Percentiles rank a stretch among this genome's conserved stretches.
These are phyloP conservation scores for Ceramica pisi DNA, from an alignment of 2,888 invertebrate genomes.

Conservation along the genomic window DNA sequence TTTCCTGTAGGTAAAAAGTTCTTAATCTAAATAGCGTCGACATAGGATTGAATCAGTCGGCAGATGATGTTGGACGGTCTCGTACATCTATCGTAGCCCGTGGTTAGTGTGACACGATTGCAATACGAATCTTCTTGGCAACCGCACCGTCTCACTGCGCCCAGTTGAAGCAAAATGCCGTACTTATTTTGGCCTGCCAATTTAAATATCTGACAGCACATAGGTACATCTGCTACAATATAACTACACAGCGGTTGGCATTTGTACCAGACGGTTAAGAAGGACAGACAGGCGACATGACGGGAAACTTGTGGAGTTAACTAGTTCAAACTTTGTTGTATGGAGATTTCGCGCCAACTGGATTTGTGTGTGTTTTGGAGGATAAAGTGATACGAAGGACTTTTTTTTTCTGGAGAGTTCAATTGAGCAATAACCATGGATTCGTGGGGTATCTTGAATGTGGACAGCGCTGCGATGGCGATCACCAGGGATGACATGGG, in stretches of 20 bases:
- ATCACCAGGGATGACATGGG: slow-evolving; percentile 93
- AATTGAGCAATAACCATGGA: slow-evolving; percentile 89
- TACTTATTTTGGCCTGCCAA: slow-evolving; percentile 91
- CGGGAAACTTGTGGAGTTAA: slow-evolving; percentile 64
- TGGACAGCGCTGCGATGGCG: slow-evolving; percentile 92
- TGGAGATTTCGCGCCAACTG: slow-evolving; percentile 76
- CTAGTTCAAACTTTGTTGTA: slow-evolving; percentile 61
- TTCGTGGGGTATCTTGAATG: slow-evolving; percentile 93
- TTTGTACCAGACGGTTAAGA: slow-evolving; percentile 71
- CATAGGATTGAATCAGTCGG: slow-evolving; percentile 43
- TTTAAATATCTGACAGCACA: slow-evolving; percentile 82
- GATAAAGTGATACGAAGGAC: slow-evolving; percentile 50
- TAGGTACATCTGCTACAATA: slow-evolving; percentile 73
- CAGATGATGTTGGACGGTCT: slow-evolving; percentile 60
- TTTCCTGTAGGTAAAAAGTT: slow-evolving; percentile 32
- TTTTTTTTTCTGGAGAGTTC: slow-evolving; percentile 66
- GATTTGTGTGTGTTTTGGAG: slow-evolving; percentile 70
- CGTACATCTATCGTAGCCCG: slow-evolving; percentile 63
- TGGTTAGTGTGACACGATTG: slow-evolving; percentile 80
- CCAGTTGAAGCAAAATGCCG: slow-evolving; percentile 90
- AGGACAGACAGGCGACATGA: slow-evolving; percentile 71
- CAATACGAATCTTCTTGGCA: slow-evolving; percentile 89
- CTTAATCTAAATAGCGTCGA: slow-evolving; percentile 29
- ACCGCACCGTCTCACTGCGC: slow-evolving; percentile 77
- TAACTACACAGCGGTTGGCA: slow-evolving; percentile 71